phyloP scores from a whole-genome alignment of 2,888 invertebrate species.

The Ectobius pallidus region DNA sequence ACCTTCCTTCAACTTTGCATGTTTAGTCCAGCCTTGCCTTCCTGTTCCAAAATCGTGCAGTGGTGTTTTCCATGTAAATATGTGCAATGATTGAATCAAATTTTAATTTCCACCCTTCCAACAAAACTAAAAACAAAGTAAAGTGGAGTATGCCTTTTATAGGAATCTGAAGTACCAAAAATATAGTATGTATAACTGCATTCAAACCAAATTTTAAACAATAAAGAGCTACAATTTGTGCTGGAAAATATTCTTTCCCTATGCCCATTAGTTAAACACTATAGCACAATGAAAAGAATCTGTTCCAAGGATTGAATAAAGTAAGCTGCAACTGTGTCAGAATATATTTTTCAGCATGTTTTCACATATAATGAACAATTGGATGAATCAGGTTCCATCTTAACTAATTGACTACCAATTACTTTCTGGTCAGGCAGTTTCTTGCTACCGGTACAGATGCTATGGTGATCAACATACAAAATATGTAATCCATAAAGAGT shows the following conservation, averaged over 20 bases:
- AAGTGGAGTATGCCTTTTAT: slow-evolving; percentile 42
- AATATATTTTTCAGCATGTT: too few relatives aligned
- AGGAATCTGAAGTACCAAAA: slow-evolving; percentile 41
- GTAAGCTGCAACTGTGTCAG: too few relatives aligned
- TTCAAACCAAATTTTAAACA: slow-evolving; percentile 43
- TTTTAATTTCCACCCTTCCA: slow-evolving; percentile 35
- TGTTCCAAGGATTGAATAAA: too few relatives aligned
- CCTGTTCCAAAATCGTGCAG: slow-evolving; percentile 26
- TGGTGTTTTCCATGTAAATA: slow-evolving; percentile 41
- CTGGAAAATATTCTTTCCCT: slow-evolving; percentile 31
- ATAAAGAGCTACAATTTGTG: slow-evolving; percentile 44
- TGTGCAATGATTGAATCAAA: slow-evolving; percentile 36
- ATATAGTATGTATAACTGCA: slow-evolving; percentile 39
- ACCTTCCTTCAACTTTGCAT: slow-evolving; percentile 26
- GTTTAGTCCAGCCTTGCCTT: slow-evolving; percentile 29
- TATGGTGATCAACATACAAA: too few relatives aligned
- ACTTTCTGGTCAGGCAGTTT: too few relatives aligned
- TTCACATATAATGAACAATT: too few relatives aligned
- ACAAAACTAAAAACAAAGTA: slow-evolving; percentile 14
- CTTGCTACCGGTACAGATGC: too few relatives aligned
- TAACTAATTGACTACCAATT: too few relatives aligned
- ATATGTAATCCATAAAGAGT: too few relatives aligned
- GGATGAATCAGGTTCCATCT: too few relatives aligned
- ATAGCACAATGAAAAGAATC: too few relatives aligned
- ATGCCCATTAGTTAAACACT: too few relatives aligned